Percentiles rank a stretch among this genome's conserved stretches.
These are phyloP conservation scores for Thymelicus acteon DNA, from an alignment of 2,888 invertebrate species.

Conservation along the genomic window DNA sequence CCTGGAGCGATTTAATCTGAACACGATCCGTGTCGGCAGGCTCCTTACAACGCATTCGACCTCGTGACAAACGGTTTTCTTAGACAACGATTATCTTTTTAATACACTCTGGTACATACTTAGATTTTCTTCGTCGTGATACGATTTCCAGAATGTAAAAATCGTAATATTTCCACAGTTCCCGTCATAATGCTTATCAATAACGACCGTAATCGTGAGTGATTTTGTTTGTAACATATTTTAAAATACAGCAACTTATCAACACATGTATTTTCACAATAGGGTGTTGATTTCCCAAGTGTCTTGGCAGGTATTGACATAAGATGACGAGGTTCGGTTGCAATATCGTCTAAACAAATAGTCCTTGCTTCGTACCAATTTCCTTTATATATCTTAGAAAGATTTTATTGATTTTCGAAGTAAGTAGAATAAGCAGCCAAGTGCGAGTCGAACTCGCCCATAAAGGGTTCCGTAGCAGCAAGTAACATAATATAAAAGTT, in stretches of 20 bases:
- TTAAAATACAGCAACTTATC: background rate
- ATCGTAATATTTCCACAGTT: too few species aligned
- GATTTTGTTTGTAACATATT: background rate
- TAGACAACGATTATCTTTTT: background rate
- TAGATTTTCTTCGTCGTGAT: background rate
- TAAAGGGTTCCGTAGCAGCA: too few species aligned
- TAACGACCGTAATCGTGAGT: background rate
- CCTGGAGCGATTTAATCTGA: background rate
- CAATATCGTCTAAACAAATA: slow-evolving; percentile 2
- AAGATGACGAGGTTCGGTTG: slow-evolving; percentile 8
- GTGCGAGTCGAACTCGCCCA: too few species aligned
- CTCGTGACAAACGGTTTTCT: background rate
- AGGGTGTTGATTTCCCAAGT: slow-evolving; percentile 10
- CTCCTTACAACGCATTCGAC: background rate
- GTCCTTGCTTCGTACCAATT: background rate
- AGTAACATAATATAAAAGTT: too few species aligned
- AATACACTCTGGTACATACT: background rate
- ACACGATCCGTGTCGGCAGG: background rate
- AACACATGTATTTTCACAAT: background rate
- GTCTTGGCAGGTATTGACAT: slow-evolving; percentile 7
- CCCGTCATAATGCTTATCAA: background rate
- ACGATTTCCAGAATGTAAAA: too few species aligned
- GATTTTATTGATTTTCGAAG: background rate
- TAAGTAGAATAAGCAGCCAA: too few species aligned
- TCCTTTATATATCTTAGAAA: background rate